phyloP scores from a whole-genome alignment of 2,797 vertebrate genomes.

The Eutrigla gurnardus region DNA sequence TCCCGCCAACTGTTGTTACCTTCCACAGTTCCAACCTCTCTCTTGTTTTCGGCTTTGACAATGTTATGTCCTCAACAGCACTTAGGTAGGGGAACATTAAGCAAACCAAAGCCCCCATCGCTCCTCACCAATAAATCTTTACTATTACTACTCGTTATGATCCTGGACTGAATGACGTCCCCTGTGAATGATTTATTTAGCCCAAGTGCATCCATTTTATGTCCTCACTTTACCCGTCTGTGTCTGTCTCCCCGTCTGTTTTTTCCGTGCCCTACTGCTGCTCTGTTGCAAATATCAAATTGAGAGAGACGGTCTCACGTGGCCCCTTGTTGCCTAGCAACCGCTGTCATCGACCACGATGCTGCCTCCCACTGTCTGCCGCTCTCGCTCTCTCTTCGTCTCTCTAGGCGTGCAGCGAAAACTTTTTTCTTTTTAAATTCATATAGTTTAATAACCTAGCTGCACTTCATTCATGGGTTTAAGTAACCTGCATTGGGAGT shows the following conservation, averaged over 20 bases:
- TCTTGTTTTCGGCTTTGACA: slow-evolving; percentile 10
- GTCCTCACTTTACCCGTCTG: slow-evolving; percentile 37
- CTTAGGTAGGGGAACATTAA: slow-evolving; percentile 18
- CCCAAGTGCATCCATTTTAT: slow-evolving; percentile 41
- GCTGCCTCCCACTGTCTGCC: slow-evolving; percentile 31
- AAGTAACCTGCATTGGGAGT: slow-evolving; percentile 8
- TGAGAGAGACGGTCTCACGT: slow-evolving; percentile 70
- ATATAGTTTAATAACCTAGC: slow-evolving; percentile 50
- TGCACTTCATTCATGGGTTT: slow-evolving; percentile 44
- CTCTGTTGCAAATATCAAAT: slow-evolving; percentile 76
- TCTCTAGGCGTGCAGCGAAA: slow-evolving; percentile 32
- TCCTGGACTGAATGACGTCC: slow-evolving; percentile 15
- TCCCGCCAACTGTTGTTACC: neutral
- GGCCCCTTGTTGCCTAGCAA: slow-evolving; percentile 83
- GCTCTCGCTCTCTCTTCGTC: slow-evolving; percentile 24
- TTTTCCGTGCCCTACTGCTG: slow-evolving; percentile 34
- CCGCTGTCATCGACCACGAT: slow-evolving; percentile 75
- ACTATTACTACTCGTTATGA: slow-evolving; percentile 32
- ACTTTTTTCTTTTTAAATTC: slow-evolving; percentile 40
- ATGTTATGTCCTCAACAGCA: slow-evolving; percentile 35
- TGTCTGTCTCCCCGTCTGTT: slow-evolving; percentile 20
- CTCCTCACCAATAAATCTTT: slow-evolving; percentile 24
- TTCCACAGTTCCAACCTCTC: neutral
- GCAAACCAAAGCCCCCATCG: slow-evolving; percentile 1
- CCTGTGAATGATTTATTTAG: slow-evolving; percentile 29